Evolutionary conservation across 2,888 invertebrate genomes (phyloP), one percentile per base, ranked within the genome.

Genomic region (Thymelicus acteon): DNA sequence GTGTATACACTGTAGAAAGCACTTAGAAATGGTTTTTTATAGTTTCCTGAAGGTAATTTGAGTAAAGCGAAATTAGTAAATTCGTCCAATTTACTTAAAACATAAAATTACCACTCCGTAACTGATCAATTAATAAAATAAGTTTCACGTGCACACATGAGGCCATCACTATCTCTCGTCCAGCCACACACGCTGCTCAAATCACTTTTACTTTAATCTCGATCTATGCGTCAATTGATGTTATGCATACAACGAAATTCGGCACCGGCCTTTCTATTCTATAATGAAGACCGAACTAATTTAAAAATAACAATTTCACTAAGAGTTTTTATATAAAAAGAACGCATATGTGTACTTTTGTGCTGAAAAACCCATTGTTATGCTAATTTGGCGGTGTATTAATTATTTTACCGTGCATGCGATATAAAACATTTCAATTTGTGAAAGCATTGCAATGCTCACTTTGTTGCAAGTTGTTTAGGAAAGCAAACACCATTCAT

Each of bases 141-240:
- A 31, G 24, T 19, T 48, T 24, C 2, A 24, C 13, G 19, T 47
- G 7, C 40, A 31, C 40, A 31, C 52, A 37, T 8, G 6, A 54
- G 54, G 40, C 64, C 6, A 44, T 2, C 39, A 52, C 64, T 19
- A 13, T 52, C 31, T 64, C 15, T 40, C 40, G 6, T 19, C 12
- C 15, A 24, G 24, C 54, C 54, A 62, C 31, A 62, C 40, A 62
- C 40, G 54, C 40, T 44, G 57, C 10, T 10, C 31, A 24, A 47
- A 57, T 54, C n/a, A 65, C 65, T 65, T 65, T 65, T 57, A 57
- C 65, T 65, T 65, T 57, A 44, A 65, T 65, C 65, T 19, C 40
- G 13, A 64, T 40, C 54, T 64, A 54, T 40, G 2, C 39, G 62
- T 48, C 60, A 62, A 48, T 62, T 37, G 65, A 44, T 57, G 57